Percentiles rank a stretch among this genome's conserved stretches.
These are phyloP conservation scores for Linepithema humile DNA, from an alignment of 1,140 invertebrate genomes.

Conservation along the genomic window DNA sequence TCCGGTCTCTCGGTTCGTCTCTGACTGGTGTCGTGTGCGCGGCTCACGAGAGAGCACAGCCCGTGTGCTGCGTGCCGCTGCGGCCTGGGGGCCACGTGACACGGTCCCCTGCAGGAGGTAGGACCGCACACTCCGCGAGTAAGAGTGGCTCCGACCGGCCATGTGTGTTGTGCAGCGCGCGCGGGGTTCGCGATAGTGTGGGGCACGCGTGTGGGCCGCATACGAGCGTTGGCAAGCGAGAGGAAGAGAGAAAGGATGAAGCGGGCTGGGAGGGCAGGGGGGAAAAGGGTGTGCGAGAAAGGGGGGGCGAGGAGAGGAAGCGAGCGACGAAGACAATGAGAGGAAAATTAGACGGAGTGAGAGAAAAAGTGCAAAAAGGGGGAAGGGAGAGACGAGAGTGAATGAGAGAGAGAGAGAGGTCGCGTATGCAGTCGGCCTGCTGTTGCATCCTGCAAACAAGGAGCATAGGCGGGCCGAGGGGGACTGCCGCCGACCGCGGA, in stretches of 20 bases:
- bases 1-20: conserved; percentile 81
- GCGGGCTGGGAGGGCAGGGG: neutral
- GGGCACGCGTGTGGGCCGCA: conserved; percentile 68
- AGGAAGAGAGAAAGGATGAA: neutral
- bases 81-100: conserved; percentile 72
- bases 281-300: neutral
- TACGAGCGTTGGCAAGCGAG: conserved; percentile 39
- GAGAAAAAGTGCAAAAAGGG: conserved; percentile 53
- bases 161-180: conserved; percentile 64
- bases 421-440: conserved; percentile 26
- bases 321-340: conserved; percentile 41
- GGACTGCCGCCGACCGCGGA: conserved; percentile 31
- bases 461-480: conserved; percentile 66
- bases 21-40: conserved; percentile 77
- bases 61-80: conserved; percentile 72
- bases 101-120: conserved; percentile 76
- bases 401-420: conserved; percentile 37
- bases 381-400: conserved; percentile 1
- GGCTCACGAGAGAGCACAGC: conserved; percentile 69
- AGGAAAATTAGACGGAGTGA: conserved; percentile 40
- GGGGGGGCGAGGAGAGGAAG: neutral
- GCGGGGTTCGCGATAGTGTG: conserved; percentile 70
- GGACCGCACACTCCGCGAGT: conserved; percentile 65
- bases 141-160: conserved; percentile 44
- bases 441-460: conserved; percentile 57